Conservation (phyloP, 2,797 vertebrate species). For the Odontamblyopus rebecca region DNA sequence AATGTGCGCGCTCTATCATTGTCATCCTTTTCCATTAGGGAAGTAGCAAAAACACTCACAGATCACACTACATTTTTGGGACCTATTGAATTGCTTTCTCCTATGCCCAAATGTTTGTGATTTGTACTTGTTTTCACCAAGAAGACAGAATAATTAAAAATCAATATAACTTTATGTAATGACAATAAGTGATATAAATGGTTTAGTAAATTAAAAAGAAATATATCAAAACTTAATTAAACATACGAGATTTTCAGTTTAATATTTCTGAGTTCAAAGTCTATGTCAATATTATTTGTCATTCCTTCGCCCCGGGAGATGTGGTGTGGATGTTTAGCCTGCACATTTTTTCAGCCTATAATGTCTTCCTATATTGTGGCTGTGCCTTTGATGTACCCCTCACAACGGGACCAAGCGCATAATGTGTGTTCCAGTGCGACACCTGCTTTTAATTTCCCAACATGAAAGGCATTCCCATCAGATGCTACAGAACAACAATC, state of each 20-base stretch:
- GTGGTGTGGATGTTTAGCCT: conserved; percentile 34
- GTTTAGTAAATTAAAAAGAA: background rate
- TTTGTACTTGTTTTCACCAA: too few species aligned
- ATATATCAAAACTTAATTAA: background rate
- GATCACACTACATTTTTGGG: too few species aligned
- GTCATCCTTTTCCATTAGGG: too few species aligned
- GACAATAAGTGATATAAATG: background rate
- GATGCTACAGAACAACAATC: conserved; percentile 88
- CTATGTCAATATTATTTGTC: conserved; percentile 20
- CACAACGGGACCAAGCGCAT: conserved; percentile 79
- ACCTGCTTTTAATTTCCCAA: conserved; percentile 98
- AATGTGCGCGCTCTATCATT: background rate
- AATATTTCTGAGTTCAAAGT: conserved; percentile 3
- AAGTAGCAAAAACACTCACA: too few species aligned
- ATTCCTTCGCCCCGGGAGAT: conserved; percentile 37
- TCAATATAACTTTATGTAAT: background rate
- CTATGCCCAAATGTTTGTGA: too few species aligned
- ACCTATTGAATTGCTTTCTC: too few species aligned
- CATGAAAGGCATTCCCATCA: conserved; percentile 95
- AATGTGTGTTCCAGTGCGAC: conserved; percentile 86
- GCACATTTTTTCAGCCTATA: conserved; percentile 57
- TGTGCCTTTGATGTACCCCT: conserved; percentile 87
- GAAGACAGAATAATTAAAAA: background rate
- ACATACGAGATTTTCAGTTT: background rate
- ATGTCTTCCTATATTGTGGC: conserved; percentile 78